Conservation (phyloP, 2,113 vertebrate species). For the Ardeotis arabs region DNA sequence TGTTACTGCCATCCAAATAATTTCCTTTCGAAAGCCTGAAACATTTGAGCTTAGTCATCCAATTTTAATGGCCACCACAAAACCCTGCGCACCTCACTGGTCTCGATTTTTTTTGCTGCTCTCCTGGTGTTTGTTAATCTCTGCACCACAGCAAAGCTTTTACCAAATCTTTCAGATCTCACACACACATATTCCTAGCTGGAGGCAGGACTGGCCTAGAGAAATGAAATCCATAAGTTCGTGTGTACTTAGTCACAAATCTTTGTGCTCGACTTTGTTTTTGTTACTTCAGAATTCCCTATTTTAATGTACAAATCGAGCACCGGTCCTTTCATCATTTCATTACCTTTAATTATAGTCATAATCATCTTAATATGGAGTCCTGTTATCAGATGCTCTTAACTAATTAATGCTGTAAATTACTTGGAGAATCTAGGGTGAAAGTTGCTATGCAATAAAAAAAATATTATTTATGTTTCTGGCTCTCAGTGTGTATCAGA, state of each 20-base stretch:
- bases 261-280: neutral
- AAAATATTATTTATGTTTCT: neutral
- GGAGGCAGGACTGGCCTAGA: neutral
- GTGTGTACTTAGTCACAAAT: neutral
- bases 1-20: neutral
- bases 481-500: neutral
- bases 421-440: neutral
- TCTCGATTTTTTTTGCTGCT: neutral
- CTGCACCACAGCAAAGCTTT: neutral
- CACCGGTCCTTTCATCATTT: slow-evolving; percentile 33
- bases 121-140: neutral
- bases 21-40: neutral
- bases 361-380: slow-evolving; percentile 14
- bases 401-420: slow-evolving; percentile 50
- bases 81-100: neutral
- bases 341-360: slow-evolving; percentile 40
- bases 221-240: neutral
- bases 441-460: slow-evolving; percentile 33
- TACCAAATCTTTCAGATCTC: neutral
- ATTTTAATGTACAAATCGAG: neutral
- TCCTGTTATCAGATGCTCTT: slow-evolving; percentile 36
- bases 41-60: neutral
- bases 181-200: neutral
- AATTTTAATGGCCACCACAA: neutral
- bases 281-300: neutral